These are phyloP conservation scores for Sylvietta virens DNA, from an alignment of 2,113 vertebrate species.

Conservation along the genomic window DNA sequence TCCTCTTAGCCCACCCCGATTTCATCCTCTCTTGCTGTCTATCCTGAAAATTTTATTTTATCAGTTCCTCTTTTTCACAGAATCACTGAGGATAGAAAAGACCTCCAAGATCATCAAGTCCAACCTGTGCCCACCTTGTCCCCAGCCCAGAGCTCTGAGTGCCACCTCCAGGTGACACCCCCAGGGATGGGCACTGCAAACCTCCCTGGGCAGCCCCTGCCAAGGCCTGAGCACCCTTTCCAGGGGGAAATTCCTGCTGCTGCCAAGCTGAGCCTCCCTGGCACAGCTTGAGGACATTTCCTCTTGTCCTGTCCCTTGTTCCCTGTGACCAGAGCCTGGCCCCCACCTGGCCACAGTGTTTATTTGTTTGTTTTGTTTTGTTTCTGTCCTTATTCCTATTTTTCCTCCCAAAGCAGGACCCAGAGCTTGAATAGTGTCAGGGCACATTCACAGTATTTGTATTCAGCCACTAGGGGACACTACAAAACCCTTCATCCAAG, in stretches of 20 bases:
- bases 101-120: background rate
- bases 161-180: rapidly evolving
- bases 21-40: background rate
- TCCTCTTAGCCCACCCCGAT: background rate
- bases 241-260: rapidly evolving
- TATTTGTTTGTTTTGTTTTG: background rate
- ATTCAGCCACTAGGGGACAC: constrained; percentile 47
- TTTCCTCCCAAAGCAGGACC: background rate
- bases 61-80: background rate
- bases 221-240: rapidly evolving
- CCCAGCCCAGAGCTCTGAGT: background rate
- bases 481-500: constrained; percentile 1
- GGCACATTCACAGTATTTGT: background rate
- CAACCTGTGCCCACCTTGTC: background rate
- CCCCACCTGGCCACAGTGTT: no score
- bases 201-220: background rate
- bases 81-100: background rate
- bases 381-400: background rate
- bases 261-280: background rate
- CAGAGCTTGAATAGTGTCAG: rapidly evolving
- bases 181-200: background rate
- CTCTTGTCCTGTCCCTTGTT: background rate
- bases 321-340: background rate
- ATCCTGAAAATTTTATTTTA: background rate
- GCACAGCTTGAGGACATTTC: rapidly evolving